Evolutionary conservation across 2,797 vertebrate species (phyloP).

Genomic region (Parauchenoglanis ngamensis): DNA sequence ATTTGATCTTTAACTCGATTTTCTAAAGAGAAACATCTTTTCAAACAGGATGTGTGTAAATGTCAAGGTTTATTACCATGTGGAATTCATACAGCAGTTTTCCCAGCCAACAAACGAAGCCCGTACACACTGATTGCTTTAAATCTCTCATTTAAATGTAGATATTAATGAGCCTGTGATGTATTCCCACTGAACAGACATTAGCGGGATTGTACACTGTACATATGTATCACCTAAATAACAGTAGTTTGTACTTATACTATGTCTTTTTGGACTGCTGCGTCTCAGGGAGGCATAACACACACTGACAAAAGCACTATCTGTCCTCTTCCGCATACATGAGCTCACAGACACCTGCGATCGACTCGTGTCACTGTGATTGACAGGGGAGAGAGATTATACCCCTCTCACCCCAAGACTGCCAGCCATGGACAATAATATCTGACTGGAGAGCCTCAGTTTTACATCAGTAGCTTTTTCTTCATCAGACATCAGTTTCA

Average conservation of each 20-base stretch:
- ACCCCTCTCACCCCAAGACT: background rate
- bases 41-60: conserved; percentile 12
- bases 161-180: background rate
- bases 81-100: background rate
- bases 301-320: background rate
- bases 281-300: background rate
- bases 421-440: background rate
- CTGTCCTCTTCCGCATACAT: no score
- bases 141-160: background rate
- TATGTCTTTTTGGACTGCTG: no score
- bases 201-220: conserved; percentile 1
- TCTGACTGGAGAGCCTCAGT: no score
- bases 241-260: no score
- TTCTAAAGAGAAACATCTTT: conserved; percentile 34
- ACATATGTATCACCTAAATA: no score
- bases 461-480: no score
- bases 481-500: no score
- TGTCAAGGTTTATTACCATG: conserved; percentile 22
- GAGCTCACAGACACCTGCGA: no score
- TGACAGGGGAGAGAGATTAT: no score
- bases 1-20: conserved; percentile 18
- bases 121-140: background rate
- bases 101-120: background rate
- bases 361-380: no score
- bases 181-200: background rate